Evolutionary conservation across 2,797 vertebrate genomes (phyloP).

Genomic region (Synaphobranchus kaupii): DNA sequence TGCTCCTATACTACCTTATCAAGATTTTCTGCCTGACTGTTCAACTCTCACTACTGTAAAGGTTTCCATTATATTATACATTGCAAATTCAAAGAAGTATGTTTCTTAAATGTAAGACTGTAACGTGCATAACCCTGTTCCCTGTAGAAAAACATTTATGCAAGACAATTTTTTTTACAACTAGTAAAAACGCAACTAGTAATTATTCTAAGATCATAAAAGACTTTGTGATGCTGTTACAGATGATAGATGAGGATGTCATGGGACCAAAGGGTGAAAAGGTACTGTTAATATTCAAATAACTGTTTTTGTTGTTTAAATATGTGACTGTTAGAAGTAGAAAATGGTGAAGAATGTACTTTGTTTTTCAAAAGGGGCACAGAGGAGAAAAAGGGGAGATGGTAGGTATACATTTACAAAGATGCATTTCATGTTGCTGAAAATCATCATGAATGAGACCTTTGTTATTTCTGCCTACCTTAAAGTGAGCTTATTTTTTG

Average conservation of each 20-base stretch:
- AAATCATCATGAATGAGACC: neutral
- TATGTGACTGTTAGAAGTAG: neutral
- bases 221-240: slow-evolving; percentile 9
- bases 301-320: neutral
- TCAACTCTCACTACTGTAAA: neutral
- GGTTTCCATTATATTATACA: neutral
- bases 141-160: neutral
- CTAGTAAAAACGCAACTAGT: neutral
- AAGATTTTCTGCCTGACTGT: neutral
- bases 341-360: neutral
- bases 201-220: neutral
- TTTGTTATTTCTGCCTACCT: neutral
- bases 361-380: slow-evolving; percentile 35
- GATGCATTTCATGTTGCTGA: neutral
- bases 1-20: neutral
- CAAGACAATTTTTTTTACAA: neutral
- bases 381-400: slow-evolving; percentile 36
- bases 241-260: slow-evolving; percentile 35
- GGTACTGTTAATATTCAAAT: slow-evolving; percentile 29
- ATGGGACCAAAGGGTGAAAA: slow-evolving; percentile 46
- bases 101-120: neutral
- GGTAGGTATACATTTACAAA: slow-evolving; percentile 20
- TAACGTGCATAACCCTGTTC: neutral
- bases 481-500: neutral
- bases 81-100: neutral